phyloP scores from a whole-genome alignment of 1,140 invertebrate genomes.

The Monomorium pharaonis region DNA sequence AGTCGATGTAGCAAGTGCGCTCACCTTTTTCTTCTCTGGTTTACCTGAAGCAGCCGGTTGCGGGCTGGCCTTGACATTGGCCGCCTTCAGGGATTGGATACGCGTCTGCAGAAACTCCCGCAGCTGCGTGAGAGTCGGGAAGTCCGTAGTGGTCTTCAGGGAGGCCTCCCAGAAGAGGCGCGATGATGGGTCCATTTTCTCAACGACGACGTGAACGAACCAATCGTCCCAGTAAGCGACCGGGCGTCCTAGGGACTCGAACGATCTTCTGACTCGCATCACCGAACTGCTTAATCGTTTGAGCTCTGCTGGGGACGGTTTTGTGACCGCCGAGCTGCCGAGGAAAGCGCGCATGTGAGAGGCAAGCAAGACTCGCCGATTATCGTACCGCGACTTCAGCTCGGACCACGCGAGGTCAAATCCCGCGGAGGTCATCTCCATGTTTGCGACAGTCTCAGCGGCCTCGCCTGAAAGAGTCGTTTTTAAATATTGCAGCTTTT shows the following conservation, averaged over 20 bases:
- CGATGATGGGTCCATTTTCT: background rate
- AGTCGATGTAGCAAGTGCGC: too few relatives aligned
- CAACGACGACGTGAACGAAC: background rate
- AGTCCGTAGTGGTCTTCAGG: background rate
- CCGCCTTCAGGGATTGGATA: background rate
- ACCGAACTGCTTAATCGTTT: background rate
- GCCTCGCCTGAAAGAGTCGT: background rate
- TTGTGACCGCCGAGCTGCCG: background rate
- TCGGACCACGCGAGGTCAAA: background rate
- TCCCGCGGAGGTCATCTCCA: background rate
- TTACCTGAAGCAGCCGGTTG: too few relatives aligned
- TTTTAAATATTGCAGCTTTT: background rate
- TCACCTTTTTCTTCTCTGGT: too few relatives aligned
- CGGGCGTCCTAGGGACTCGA: background rate
- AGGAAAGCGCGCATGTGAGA: background rate
- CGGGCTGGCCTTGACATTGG: background rate
- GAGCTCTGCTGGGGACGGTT: background rate
- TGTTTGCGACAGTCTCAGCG: background rate
- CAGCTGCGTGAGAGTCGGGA: background rate
- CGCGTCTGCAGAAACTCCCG: background rate
- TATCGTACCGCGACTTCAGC: background rate
- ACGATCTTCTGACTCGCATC: background rate
- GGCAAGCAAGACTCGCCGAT: background rate
- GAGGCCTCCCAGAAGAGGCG: too few relatives aligned
- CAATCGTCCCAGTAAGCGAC: background rate